phyloP scores from a whole-genome alignment of 2,797 vertebrate genomes.

The Dendrocincla fuliginosa region DNA sequence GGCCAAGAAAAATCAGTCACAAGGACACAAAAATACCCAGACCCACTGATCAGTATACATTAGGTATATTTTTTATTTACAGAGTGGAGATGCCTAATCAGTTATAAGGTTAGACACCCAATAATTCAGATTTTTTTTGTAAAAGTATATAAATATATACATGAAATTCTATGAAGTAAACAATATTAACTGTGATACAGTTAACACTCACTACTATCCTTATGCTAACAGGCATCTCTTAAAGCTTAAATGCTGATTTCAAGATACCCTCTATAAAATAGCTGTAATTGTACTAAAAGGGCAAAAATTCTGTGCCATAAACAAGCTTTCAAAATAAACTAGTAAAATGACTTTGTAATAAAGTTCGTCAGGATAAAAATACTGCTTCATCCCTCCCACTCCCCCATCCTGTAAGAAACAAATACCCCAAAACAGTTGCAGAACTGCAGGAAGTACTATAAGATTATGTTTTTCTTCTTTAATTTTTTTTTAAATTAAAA shows the following conservation, averaged over 20 bases:
- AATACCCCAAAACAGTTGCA: constrained; percentile 21
- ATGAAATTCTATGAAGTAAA: constrained; percentile 77
- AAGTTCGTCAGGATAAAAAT: constrained; percentile 64
- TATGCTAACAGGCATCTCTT: constrained; percentile 70
- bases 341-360: constrained; percentile 44
- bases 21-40: constrained; percentile 10
- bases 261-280: constrained; percentile 74
- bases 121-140: constrained; percentile 65
- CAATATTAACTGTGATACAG: constrained; percentile 73
- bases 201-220: constrained; percentile 70
- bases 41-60: constrained; percentile 13
- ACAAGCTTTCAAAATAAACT: constrained; percentile 72
- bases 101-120: constrained; percentile 68
- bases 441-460: constrained; percentile 19
- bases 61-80: constrained; percentile 80
- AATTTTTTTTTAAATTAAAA: constrained; percentile 34
- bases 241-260: constrained; percentile 77
- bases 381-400: constrained; percentile 31
- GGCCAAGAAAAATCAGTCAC: background rate
- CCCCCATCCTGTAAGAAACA: background rate
- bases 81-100: constrained; percentile 63
- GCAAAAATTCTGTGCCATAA: constrained; percentile 70
- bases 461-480: background rate
- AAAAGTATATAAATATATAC: constrained; percentile 84
- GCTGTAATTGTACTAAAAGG: constrained; percentile 64